Evolutionary conservation across 1,140 invertebrate genomes (phyloP), one percentile per base, ranked within the genome.

Genomic region (Prorops nasuta): DNA sequence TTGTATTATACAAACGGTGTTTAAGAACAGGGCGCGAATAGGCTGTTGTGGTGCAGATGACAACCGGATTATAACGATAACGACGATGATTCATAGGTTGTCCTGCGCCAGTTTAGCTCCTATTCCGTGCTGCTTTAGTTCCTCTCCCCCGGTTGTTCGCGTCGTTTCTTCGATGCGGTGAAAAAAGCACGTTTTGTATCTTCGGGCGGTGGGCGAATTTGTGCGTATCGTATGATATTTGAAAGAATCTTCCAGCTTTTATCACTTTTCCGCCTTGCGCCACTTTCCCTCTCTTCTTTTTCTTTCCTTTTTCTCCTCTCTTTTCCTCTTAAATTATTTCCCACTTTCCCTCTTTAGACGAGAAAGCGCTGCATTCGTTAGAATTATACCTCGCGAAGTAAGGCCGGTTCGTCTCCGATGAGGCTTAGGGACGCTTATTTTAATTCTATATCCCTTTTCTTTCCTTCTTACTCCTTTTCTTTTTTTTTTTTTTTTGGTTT

Each of bases 191-290:
- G 24, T 6, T 28, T 28, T 28, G 4, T 28, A 6, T 28, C 24
- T 10, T 6, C 24, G 41, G 39, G 32, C 51, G 45, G 19, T 56
- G 22, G 20, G 18, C 41, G 28, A 46, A 54, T 44, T 59, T 62
- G 59, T 62, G 56, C 56, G 53, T 59, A 59, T 59, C 46, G 41
- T 56, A 44, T 41, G 31, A 52, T 48, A 16, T 40, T 6, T 14
- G 28, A 28, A 28, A 6, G 24, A 28, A 28, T 28, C 24, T 4
- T 28, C 24, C 24, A 4, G 24, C 10, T 28, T 6, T 28, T 28
- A 28, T 28, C 10, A 28, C 24, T 28, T 28, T 28, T 28, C 4
- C 24, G 10, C n/a, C n/a, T n/a, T n/a, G n/a, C 10, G 24, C 24
- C 10, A 51, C 43, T 41, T 51, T 44, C 18, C 22, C 7, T 42